phyloP scores from a whole-genome alignment of 2,113 vertebrate species.

The Elanoides forficatus region DNA sequence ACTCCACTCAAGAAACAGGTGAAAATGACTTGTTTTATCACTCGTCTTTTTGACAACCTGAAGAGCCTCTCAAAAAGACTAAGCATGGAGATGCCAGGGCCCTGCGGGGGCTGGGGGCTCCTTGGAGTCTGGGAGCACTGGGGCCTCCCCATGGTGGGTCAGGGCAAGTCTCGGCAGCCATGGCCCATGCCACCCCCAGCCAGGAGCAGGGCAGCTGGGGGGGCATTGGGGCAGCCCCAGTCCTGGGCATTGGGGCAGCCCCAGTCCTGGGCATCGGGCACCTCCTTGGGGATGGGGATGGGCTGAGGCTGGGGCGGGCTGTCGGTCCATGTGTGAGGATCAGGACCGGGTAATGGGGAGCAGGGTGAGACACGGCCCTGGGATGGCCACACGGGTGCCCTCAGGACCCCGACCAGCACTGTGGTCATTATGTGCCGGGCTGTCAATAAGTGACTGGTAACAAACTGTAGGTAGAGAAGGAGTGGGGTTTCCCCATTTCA shows the following conservation, averaged over 20 bases:
- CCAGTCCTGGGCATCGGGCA: accelerated
- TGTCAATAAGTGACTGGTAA: neutral
- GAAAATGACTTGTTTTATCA: neutral
- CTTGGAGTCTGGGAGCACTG: neutral
- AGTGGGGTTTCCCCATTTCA: neutral
- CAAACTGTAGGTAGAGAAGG: neutral
- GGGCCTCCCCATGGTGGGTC: neutral
- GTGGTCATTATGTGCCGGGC: neutral
- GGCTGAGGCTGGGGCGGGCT: neutral
- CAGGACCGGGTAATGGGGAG: neutral
- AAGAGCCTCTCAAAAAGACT: neutral
- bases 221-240: neutral
- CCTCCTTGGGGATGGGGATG: neutral
- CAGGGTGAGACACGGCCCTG: neutral
- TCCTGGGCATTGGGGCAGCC: accelerated
- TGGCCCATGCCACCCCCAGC: accelerated
- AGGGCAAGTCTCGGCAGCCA: neutral
- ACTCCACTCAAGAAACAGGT: neutral
- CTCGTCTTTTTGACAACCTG: neutral
- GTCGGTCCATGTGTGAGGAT: accelerated
- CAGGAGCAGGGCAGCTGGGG: neutral
- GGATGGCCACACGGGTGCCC: accelerated
- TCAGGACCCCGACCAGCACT: accelerated
- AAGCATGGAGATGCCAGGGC: neutral
- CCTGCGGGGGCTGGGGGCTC: accelerated